phyloP scores from a whole-genome alignment of 2,113 vertebrate species.

The Microcebus lehilahytsara region DNA sequence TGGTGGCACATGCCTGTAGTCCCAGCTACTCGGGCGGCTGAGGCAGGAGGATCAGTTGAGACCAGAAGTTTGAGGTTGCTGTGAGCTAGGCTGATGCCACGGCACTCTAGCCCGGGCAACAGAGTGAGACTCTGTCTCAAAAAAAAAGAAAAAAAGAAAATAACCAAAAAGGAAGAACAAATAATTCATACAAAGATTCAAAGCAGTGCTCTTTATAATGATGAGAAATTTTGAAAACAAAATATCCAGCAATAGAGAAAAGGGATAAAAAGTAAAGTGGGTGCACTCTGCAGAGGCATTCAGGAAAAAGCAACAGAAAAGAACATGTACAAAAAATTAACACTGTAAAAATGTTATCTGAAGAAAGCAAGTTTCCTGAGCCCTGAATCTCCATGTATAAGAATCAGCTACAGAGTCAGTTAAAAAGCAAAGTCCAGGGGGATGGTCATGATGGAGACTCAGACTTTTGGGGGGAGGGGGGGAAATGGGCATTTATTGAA shows the following conservation, averaged over 20 bases:
- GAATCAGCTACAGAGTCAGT: background rate
- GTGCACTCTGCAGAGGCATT: background rate
- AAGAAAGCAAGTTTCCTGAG: background rate
- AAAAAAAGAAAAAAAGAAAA: background rate
- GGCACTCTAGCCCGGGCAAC: too few species aligned
- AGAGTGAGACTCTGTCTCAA: too few species aligned
- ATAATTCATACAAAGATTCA: background rate
- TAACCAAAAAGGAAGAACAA: background rate
- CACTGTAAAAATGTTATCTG: background rate
- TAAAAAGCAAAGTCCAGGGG: too few species aligned
- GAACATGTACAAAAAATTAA: background rate
- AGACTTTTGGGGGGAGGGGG: too few species aligned
- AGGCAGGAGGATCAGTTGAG: too few species aligned
- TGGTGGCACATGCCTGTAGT: too few species aligned
- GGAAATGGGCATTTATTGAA: too few species aligned
- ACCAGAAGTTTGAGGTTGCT: too few species aligned
- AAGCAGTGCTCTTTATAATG: background rate
- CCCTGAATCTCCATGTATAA: background rate
- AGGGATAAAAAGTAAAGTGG: fast-evolving
- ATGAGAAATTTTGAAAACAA: background rate
- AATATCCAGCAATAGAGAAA: background rate
- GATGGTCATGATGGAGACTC: too few species aligned
- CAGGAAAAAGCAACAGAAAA: background rate
- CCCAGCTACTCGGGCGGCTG: too few species aligned
- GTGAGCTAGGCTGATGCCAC: too few species aligned